Percentiles rank a stretch among this genome's conserved stretches.
These are phyloP conservation scores for Geothlypis trichas DNA, from an alignment of 2,113 vertebrate genomes.

Conservation along the genomic window DNA sequence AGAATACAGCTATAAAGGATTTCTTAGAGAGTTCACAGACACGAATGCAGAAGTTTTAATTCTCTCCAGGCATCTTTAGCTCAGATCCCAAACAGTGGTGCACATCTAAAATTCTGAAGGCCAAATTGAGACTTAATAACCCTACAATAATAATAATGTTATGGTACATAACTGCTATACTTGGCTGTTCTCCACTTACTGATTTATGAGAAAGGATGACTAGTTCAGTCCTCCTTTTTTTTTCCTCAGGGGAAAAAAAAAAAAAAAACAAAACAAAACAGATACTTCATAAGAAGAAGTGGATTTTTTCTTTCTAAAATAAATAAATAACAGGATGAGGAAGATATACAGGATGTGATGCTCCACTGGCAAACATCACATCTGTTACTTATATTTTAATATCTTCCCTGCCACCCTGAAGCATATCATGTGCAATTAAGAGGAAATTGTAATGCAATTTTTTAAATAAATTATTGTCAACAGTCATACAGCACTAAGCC, in stretches of 20 bases:
- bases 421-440: conserved; percentile 40
- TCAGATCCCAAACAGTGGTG: not conserved
- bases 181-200: not conserved
- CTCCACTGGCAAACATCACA: conserved; percentile 35
- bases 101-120: not conserved
- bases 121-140: not conserved
- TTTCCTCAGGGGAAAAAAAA: not conserved
- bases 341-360: conserved; percentile 23
- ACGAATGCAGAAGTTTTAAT: not conserved
- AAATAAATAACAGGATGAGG: conserved; percentile 34
- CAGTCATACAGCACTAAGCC: not conserved
- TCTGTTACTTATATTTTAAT: conserved; percentile 66
- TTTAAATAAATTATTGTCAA: conserved; percentile 24
- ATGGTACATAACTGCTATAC: not conserved
- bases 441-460: conserved; percentile 34
- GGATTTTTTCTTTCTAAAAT: not conserved
- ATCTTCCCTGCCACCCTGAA: conserved; percentile 41
- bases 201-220: not conserved
- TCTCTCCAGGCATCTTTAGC: not conserved
- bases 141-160: not conserved
- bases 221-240: not conserved
- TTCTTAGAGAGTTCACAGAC: not conserved
- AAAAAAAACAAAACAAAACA: not conserved
- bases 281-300: not conserved
- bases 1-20: not conserved